Percentiles rank a stretch among this genome's conserved stretches.
phyloP scores from a whole-genome alignment of 2,797 vertebrate species.

The Tokudaia muenninki region DNA sequence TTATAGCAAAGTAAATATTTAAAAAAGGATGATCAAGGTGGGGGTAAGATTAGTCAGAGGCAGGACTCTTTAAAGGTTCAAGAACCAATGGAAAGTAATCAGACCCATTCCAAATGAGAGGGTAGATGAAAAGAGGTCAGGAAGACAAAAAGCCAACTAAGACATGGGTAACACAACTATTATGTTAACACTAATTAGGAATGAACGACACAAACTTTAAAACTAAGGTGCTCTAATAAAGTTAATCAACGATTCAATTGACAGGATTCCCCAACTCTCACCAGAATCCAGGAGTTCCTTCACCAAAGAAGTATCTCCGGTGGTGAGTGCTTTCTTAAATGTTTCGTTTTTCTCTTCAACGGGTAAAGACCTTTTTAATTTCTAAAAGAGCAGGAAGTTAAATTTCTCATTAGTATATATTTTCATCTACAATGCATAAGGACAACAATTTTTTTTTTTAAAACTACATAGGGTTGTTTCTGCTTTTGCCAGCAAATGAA shows the following conservation, averaged over 20 bases:
- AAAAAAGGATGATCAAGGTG: background rate
- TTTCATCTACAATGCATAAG: background rate
- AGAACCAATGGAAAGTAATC: background rate
- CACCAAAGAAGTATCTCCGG: constrained; percentile 89
- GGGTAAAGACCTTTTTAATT: constrained; percentile 76
- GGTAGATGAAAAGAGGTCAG: background rate
- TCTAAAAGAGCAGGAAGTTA: constrained; percentile 79
- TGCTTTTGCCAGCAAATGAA: background rate
- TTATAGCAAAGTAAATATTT: background rate
- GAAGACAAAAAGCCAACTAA: background rate
- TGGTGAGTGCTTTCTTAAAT: constrained; percentile 92
- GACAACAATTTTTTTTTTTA: background rate
- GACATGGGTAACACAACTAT: background rate
- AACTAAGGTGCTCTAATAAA: background rate
- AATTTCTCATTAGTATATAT: background rate
- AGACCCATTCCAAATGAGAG: background rate
- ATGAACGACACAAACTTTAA: background rate
- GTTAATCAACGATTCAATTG: background rate
- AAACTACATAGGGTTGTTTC: too few relatives aligned
- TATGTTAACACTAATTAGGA: background rate
- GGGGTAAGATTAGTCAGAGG: background rate
- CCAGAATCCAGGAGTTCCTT: constrained; percentile 93
- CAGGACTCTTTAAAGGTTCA: background rate
- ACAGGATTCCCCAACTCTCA: constrained; percentile 79
- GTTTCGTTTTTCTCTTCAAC: constrained; percentile 84